Evolutionary conservation across 2,888 invertebrate genomes (phyloP), one percentile per base, ranked within the genome.

Genomic region (Heliconius hortense): DNA sequence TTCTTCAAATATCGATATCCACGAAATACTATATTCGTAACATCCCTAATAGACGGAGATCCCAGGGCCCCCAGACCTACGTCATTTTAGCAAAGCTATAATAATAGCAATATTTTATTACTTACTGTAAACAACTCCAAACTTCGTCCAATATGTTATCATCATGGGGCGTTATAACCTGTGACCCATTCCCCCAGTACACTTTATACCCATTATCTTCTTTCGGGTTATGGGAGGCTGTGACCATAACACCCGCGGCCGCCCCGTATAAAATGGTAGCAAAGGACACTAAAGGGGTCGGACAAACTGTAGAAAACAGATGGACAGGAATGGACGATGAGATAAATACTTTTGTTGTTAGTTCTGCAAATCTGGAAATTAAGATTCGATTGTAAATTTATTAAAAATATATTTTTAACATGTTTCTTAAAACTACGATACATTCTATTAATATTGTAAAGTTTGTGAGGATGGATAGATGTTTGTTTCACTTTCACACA

Each of bases 151-250:
- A 96, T 78, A 99, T 98, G 64, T 96, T 95, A 83, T 96, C 96
- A 87, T 99, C 99, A 80, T 97, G 97, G 0, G 99, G 99, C 0
- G 97, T 89, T 77, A 98, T 96, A 79, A 99, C 99, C 95, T 99
- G 99, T 11, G 98, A 97, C 0, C 99, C 98, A 89, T 99, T 99
- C 13, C 95, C 94, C 96, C 98, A 99, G 88, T 99, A 99, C 10
- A 99, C 99, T 94, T 99, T 99, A 86, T 99, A 99, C 1, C 99
- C 99, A 87, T 99, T 99, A 86, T 99, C 98, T 43, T 98, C 96
- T 87, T 98, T 98, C 0, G 98, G 99, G 91, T 99, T 99, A 85
- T 99, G 99, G 0, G 98, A 98, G 0, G 99, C 99, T 0, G 99
- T 99, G 8, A 99, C 96, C 97, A 99, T 98, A 8, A 99, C 95